phyloP scores from a whole-genome alignment of 2,113 vertebrate genomes.

The Oryzias melastigma region DNA sequence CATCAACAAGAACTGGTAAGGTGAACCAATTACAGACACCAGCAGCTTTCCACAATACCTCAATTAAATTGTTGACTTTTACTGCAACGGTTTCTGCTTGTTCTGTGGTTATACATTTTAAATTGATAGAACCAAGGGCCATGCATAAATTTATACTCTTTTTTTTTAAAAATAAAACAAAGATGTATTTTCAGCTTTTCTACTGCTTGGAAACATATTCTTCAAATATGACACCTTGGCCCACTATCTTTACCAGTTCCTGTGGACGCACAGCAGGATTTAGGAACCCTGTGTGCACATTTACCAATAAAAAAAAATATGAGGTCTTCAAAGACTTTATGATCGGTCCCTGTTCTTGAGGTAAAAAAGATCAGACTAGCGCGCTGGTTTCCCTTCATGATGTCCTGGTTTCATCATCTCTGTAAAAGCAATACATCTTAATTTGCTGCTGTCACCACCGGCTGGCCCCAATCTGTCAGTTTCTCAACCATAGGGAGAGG shows the following conservation, averaged over 20 bases:
- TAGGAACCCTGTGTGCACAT: slow-evolving; percentile 15
- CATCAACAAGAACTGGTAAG: too few relatives aligned
- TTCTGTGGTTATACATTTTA: too few relatives aligned
- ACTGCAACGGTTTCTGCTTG: too few relatives aligned
- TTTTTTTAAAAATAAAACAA: background rate
- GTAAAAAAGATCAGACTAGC: slow-evolving; percentile 18
- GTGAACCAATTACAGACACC: too few relatives aligned
- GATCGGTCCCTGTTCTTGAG: slow-evolving; percentile 1
- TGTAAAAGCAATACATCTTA: slow-evolving; percentile 68
- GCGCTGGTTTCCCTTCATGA: slow-evolving; percentile 49
- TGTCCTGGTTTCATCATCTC: slow-evolving; percentile 67
- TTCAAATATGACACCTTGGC: slow-evolving; percentile 33
- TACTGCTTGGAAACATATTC: slow-evolving; percentile 37
- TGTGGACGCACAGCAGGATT: slow-evolving; percentile 56
- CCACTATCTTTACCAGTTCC: slow-evolving; percentile 44
- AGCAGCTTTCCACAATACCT: too few relatives aligned
- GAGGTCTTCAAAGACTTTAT: too few relatives aligned
- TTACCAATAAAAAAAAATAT: too few relatives aligned
- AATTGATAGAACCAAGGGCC: too few relatives aligned
- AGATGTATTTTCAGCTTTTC: slow-evolving; percentile 3
- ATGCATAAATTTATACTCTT: too few relatives aligned
- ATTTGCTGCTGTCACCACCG: slow-evolving; percentile 64
- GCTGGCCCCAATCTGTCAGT: slow-evolving; percentile 69
- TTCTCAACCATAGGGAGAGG: slow-evolving; percentile 57
- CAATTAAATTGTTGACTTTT: too few relatives aligned